Evolutionary conservation across 2,113 vertebrate species (phyloP).

Genomic region (Pionites leucogaster): DNA sequence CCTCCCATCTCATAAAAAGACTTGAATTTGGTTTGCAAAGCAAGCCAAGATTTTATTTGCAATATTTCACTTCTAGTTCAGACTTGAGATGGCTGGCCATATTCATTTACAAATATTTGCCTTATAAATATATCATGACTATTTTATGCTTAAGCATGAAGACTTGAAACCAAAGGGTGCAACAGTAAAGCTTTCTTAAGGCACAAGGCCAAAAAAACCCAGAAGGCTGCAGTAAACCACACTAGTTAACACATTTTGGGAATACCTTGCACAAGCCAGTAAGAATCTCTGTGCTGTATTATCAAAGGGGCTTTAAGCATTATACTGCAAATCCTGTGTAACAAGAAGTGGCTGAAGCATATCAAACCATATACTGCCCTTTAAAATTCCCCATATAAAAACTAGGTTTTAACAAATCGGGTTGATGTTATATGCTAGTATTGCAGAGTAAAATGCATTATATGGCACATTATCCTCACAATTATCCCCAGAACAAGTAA

Average conservation of each 20-base stretch:
- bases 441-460: background rate
- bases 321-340: background rate
- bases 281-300: background rate
- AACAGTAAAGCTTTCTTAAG: background rate
- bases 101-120: background rate
- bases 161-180: background rate
- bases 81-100: background rate
- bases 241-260: background rate
- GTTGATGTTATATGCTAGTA: background rate
- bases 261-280: background rate
- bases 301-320: background rate
- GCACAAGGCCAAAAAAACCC: background rate
- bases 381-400: background rate
- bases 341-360: background rate
- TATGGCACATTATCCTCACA: background rate
- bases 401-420: background rate
- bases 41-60: background rate
- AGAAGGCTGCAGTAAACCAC: background rate
- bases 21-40: background rate
- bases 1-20: background rate
- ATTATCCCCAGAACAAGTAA: background rate
- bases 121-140: background rate
- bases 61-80: background rate
- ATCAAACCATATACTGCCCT: background rate
- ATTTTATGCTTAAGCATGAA: background rate